Percentiles rank a stretch among this genome's conserved stretches.
phyloP scores from a whole-genome alignment of 2,113 vertebrate species.

The Rhinolophus sinicus region DNA sequence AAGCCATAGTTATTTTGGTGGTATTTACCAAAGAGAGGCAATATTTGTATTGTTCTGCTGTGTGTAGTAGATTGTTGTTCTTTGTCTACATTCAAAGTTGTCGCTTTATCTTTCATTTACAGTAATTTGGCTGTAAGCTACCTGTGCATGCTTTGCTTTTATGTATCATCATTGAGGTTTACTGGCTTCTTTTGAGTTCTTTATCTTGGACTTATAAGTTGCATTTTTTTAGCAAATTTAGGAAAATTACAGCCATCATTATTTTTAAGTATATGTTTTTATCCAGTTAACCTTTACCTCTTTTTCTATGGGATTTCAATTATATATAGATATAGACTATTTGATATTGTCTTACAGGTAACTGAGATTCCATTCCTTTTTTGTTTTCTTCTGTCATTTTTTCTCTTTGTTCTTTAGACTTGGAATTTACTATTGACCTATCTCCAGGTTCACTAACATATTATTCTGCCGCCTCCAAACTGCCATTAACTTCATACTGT shows the following conservation, averaged over 20 bases:
- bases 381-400: background rate
- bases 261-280: background rate
- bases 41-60: background rate
- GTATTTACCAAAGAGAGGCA: background rate
- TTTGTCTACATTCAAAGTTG: background rate
- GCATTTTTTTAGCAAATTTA: background rate
- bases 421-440: background rate
- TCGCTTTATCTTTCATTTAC: background rate
- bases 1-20: background rate
- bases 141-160: background rate
- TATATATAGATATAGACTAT: background rate
- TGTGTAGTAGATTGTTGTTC: background rate
- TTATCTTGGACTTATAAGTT: background rate
- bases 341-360: background rate
- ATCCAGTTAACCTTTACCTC: background rate
- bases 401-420: background rate
- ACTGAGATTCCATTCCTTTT: background rate
- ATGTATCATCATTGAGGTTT: background rate
- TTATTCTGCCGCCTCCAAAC: background rate
- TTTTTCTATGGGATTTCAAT: background rate
- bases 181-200: background rate
- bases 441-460: background rate
- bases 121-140: background rate
- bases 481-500: background rate
- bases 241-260: background rate